These are phyloP conservation scores for Diplolepis rosae DNA, from an alignment of 2,888 invertebrate species.

Conservation along the genomic window DNA sequence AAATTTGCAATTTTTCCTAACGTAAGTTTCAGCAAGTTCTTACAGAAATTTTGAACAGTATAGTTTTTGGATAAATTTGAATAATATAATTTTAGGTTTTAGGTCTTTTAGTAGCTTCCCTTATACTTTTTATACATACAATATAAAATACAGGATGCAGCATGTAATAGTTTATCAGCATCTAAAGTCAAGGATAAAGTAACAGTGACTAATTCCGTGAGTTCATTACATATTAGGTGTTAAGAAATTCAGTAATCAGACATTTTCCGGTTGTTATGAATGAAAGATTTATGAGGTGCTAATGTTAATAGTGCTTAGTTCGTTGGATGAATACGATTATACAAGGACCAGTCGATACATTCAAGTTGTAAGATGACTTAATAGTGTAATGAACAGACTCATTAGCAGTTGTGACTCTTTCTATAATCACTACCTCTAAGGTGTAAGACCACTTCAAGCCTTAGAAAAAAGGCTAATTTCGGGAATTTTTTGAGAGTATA, in stretches of 20 bases:
- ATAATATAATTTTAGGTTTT: too few species aligned
- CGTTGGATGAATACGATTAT: neutral
- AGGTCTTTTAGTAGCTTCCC: too few species aligned
- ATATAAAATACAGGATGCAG: neutral
- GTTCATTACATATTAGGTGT: conserved; percentile 19
- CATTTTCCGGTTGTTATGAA: conserved; percentile 19
- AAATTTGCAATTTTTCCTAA: too few species aligned
- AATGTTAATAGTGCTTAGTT: conserved; percentile 21
- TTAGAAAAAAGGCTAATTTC: too few species aligned
- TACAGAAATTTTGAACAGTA: too few species aligned
- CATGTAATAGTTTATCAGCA: neutral
- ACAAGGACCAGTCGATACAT: neutral
- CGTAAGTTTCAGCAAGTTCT: too few species aligned
- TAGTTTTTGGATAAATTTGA: too few species aligned
- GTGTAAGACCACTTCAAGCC: too few species aligned
- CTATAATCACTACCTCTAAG: too few species aligned
- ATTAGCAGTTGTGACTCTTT: neutral
- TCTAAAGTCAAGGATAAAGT: neutral
- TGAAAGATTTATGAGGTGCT: conserved; percentile 29
- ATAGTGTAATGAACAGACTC: neutral
- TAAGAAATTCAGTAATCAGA: conserved; percentile 27
- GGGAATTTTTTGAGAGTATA: too few species aligned
- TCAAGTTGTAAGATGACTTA: conserved; percentile 17
- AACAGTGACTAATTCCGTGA: neutral
- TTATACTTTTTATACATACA: too few species aligned